phyloP scores from a whole-genome alignment of 1,140 invertebrate species.

The Teleogryllus occipitalis region DNA sequence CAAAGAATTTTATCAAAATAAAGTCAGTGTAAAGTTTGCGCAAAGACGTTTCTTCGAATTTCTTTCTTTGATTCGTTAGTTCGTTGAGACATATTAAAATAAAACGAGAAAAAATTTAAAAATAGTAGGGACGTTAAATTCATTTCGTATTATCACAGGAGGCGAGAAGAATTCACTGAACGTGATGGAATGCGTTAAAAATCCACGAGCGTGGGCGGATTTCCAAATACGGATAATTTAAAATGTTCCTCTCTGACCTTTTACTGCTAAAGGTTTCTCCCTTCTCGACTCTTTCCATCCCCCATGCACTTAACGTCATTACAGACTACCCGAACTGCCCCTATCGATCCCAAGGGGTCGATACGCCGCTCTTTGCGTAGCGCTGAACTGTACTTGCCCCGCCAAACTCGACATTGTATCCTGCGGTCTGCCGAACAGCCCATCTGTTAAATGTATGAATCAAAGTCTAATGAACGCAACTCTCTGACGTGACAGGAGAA shows the following conservation, averaged over 20 bases:
- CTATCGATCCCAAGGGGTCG: background rate
- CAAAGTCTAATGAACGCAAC: background rate
- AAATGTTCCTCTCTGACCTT: background rate
- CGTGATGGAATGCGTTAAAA: background rate
- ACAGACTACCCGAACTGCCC: background rate
- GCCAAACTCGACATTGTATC: background rate
- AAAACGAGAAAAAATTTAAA: too few species aligned
- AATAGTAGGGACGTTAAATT: too few species aligned
- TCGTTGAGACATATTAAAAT: too few species aligned
- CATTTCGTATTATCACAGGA: too few species aligned
- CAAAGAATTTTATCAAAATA: too few species aligned
- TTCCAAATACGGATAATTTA: background rate
- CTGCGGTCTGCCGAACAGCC: background rate
- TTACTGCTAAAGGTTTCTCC: background rate
- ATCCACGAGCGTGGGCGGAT: background rate
- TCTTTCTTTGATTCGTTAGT: too few species aligned
- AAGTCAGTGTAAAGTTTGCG: too few species aligned
- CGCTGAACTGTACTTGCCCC: background rate
- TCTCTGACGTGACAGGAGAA: background rate
- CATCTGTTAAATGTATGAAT: conserved; percentile 5
- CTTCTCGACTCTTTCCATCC: background rate
- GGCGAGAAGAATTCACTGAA: too few species aligned
- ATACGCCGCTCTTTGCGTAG: background rate
- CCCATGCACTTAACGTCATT: background rate
- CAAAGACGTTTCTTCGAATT: too few species aligned